Percentiles rank a stretch among this genome's conserved stretches.
These are phyloP conservation scores for Trachelus iudaicus DNA, from an alignment of 2,888 invertebrate genomes.

Conservation along the genomic window DNA sequence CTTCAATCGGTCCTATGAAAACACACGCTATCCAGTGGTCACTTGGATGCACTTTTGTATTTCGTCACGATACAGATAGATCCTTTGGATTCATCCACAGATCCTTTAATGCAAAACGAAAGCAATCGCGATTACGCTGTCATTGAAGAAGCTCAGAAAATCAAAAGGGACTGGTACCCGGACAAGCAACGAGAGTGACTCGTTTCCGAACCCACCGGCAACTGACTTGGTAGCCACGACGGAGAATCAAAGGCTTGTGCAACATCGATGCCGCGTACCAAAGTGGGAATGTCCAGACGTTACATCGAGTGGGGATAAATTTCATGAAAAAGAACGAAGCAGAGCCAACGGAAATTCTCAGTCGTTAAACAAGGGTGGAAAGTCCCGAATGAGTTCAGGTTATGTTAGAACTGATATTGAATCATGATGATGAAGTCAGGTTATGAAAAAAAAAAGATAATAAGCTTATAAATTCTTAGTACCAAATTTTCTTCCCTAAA, in stretches of 20 bases:
- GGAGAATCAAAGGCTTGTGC: constrained; percentile 51
- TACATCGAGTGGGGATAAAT: constrained; percentile 14
- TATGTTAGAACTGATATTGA: not conserved
- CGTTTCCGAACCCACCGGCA: constrained; percentile 46
- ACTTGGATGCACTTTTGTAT: not conserved
- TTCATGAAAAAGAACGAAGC: constrained; percentile 1
- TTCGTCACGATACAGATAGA: not conserved
- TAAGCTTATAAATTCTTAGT: not conserved
- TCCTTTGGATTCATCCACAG: not conserved
- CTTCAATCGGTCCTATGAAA: not conserved
- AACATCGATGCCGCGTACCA: constrained; percentile 34
- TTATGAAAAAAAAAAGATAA: not conserved
- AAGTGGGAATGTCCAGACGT: constrained; percentile 11
- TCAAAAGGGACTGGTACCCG: not conserved
- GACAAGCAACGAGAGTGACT: constrained; percentile 40
- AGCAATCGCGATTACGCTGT: not conserved
- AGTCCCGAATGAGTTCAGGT: constrained; percentile 6
- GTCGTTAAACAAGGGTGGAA: constrained; percentile 14
- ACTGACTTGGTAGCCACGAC: constrained; percentile 43
- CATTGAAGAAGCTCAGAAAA: not conserved
- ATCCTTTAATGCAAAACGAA: not conserved
- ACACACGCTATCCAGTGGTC: not conserved
- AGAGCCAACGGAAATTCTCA: constrained; percentile 9
- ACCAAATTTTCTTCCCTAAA: not conserved
- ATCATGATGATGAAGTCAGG: too few relatives aligned